phyloP scores from a whole-genome alignment of 2,888 invertebrate species.

The Xanthorhoe designata region DNA sequence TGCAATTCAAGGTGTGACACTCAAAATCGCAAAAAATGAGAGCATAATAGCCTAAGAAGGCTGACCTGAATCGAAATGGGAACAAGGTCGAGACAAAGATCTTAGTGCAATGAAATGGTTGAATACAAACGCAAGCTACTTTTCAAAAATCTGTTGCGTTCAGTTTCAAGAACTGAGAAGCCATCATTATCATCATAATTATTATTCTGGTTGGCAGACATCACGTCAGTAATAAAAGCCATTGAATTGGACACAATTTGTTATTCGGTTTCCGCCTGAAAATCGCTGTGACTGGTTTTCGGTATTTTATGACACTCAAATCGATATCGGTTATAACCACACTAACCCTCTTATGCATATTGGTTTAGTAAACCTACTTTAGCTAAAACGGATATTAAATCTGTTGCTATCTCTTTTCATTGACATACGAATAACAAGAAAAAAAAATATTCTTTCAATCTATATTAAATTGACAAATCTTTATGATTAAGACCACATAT shows the following conservation, averaged over 20 bases:
- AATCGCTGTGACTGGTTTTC: neutral
- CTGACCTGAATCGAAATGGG: slow-evolving; percentile 44
- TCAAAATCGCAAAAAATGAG: slow-evolving; percentile 34
- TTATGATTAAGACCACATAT: no score
- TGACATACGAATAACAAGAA: no score
- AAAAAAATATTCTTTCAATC: no score
- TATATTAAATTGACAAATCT: no score
- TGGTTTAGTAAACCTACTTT: no score
- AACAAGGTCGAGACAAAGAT: slow-evolving; percentile 45
- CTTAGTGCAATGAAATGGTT: slow-evolving; percentile 44
- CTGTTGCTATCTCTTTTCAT: no score
- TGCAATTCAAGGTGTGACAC: slow-evolving; percentile 22
- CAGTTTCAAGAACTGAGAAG: neutral
- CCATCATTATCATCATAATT: neutral
- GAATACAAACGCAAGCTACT: slow-evolving; percentile 34
- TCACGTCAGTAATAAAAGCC: neutral
- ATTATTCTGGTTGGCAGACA: neutral
- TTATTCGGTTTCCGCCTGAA: neutral
- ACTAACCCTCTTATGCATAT: no score
- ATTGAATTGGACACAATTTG: neutral
- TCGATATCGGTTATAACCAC: neutral
- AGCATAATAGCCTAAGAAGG: slow-evolving; percentile 36
- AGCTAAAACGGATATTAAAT: no score
- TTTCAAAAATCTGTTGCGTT: slow-evolving; percentile 23
- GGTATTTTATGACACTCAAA: neutral